A percentile compares a stretch with the other conserved stretches of the same genome.
Evolutionary conservation across 1,140 invertebrate species (phyloP).

Genomic region (Wasmannia auropunctata): DNA sequence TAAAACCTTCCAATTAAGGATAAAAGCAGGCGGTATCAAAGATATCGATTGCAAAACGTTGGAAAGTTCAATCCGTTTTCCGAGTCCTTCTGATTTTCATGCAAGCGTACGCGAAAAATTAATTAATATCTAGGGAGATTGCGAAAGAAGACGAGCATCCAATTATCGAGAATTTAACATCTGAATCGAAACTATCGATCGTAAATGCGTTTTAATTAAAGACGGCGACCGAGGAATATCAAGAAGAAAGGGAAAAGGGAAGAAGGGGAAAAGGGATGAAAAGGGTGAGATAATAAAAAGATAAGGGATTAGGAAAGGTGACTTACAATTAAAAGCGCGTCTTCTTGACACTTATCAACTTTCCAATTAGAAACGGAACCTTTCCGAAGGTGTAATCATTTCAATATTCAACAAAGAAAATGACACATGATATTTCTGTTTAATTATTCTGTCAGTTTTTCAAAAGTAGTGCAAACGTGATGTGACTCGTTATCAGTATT

Average conservation of each 20-base stretch:
- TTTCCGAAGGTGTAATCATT: constrained; percentile 2
- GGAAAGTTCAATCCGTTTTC: constrained; percentile 32
- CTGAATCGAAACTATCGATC: constrained; percentile 33
- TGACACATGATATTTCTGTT: not conserved
- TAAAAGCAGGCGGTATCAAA: constrained; percentile 33
- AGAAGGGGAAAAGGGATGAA: not conserved
- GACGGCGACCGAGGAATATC: not conserved
- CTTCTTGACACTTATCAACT: not conserved
- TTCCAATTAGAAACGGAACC: not conserved
- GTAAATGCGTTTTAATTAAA: constrained; percentile 58
- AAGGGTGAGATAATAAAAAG: not conserved
- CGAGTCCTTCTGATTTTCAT: constrained; percentile 14
- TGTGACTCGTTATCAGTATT: not conserved
- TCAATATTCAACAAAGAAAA: constrained; percentile 15
- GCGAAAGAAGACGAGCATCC: not conserved
- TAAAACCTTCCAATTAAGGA: constrained; percentile 46
- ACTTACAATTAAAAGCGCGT: constrained; percentile 22
- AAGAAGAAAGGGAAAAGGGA: not conserved
- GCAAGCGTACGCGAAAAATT: constrained; percentile 45
- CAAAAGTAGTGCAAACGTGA: not conserved
- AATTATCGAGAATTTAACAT: constrained; percentile 31
- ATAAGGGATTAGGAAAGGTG: not conserved
- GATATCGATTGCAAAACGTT: constrained; percentile 17
- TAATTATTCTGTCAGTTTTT: not conserved
- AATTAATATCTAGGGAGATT: constrained; percentile 30